Base-by-base conservation (phyloP, 2,797 vertebrate genomes). In the Centroberyx gerrardi region DNA sequence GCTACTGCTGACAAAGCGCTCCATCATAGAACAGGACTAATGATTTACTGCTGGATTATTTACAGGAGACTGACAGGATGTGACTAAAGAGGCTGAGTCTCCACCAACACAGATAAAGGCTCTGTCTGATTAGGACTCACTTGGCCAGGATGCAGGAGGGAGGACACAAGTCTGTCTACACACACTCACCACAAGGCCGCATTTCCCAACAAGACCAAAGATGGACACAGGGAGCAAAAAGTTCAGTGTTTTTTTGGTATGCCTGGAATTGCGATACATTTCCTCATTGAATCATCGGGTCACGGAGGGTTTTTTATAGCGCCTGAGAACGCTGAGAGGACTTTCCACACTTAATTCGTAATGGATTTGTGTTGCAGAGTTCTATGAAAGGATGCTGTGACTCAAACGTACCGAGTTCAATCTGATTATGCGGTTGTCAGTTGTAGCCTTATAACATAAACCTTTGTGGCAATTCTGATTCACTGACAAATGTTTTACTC, bases 21-120 rank as follows among this genome's bases (percentile, higher is more conserved):
- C 9, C 29, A 53, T 78, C 77, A 62, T 72, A 78, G 82, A 84
- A 88, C 68, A 33, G 48, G 22, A 27, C 60, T 49, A 78, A 29
- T 80, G 84, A 84, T 84, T 68, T 65, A 69, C 42, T 76, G n/a
- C 51, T 52, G 61, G 76, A 73, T 75, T 72, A 69, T 80, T 82
- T 63, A 68, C 79, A 54, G 73, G 62, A 60, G 71, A 60, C 54
- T 31, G 53, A 78, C 80, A 62, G 80, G 81, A 81, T 72, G 68
- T 72, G 83, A 78, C 31, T 75, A 62, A 67, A 77, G 62, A 71
- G 27, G 38, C 36, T 12, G 15, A 60, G n/a, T 15, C 44, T 5
- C 46, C 51, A 68, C 68, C 29, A 44, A 76, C 48, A 60, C 7
- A 63, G 36, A 53, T n/a, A 72, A 53, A 70, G 22, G 29, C 40